Conservation (phyloP, 2,888 invertebrate genomes). For the Toxonevra muliebris region DNA sequence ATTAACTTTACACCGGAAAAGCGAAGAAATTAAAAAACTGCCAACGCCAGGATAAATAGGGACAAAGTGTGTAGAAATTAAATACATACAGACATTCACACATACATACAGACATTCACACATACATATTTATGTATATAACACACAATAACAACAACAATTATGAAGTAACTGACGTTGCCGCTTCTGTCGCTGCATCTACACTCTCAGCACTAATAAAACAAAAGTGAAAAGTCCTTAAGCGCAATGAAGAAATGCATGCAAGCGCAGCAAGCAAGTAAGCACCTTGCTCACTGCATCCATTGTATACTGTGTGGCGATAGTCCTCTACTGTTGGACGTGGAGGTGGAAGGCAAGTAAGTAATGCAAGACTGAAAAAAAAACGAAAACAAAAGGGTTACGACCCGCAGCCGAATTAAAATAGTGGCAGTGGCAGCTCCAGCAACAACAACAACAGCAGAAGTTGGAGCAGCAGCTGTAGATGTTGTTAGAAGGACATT, state of each 20-base stretch:
- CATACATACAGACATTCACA: neutral
- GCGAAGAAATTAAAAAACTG: slow-evolving; percentile 61
- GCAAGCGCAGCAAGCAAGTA: neutral
- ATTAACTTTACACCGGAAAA: slow-evolving; percentile 62
- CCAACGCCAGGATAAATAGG: slow-evolving; percentile 59
- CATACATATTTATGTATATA: slow-evolving; percentile 12
- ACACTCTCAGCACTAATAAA: slow-evolving; percentile 56
- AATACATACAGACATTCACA: slow-evolving; percentile 41
- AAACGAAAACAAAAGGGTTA: neutral
- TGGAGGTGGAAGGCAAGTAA: neutral
- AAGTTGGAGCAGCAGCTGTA: too few relatives aligned
- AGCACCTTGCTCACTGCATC: slow-evolving; percentile 4
- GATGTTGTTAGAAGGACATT: too few relatives aligned
- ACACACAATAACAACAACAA: slow-evolving; percentile 34
- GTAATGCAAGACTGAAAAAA: neutral
- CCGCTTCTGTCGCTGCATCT: slow-evolving; percentile 3
- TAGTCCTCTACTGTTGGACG: neutral
- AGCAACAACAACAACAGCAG: too few relatives aligned
- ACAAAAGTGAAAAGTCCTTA: slow-evolving; percentile 63
- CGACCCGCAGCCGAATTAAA: slow-evolving; percentile 7
- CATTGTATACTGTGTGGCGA: neutral
- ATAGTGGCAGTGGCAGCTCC: neutral
- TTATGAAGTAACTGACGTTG: slow-evolving; percentile 9
- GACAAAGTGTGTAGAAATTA: slow-evolving; percentile 47
- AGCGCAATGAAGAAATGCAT: slow-evolving; percentile 52